Conservation (phyloP, 2,113 vertebrate genomes). For the Hypocryptadius cinnamomeus region DNA sequence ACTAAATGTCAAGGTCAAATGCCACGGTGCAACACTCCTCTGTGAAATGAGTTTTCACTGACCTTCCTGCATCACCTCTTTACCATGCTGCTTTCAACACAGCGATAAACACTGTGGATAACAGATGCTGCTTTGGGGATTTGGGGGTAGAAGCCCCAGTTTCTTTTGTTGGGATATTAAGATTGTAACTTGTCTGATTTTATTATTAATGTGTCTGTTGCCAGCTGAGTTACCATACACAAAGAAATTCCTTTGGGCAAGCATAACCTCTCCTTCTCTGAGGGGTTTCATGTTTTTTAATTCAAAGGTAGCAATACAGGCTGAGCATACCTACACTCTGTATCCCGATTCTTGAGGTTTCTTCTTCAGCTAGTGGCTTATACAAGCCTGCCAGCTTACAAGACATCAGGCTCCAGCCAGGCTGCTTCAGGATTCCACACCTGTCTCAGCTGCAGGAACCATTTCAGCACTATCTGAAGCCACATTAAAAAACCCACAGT, state of each 20-base stretch:
- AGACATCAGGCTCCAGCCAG: background rate
- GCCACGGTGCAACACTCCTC: background rate
- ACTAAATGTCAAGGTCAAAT: background rate
- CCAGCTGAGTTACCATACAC: background rate
- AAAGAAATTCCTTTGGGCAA: background rate
- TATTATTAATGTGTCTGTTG: background rate
- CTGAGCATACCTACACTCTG: background rate
- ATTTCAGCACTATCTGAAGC: background rate
- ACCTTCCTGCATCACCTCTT: background rate
- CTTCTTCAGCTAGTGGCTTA: background rate
- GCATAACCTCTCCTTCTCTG: background rate
- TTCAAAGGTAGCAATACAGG: background rate
- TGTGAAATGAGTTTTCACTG: background rate
- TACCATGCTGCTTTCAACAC: background rate
- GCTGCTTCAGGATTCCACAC: background rate
- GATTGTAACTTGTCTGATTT: background rate
- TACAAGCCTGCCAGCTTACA: background rate
- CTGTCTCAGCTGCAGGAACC: background rate
- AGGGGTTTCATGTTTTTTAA: background rate
- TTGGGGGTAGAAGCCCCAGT: background rate
- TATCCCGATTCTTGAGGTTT: background rate
- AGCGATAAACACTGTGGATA: background rate
- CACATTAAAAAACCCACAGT: background rate
- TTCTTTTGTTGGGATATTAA: background rate
- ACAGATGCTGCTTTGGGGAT: background rate